Evolutionary conservation across 2,797 vertebrate species (phyloP), one percentile per base, ranked within the genome.

Genomic region (Microctenopoma lineatum): DNA sequence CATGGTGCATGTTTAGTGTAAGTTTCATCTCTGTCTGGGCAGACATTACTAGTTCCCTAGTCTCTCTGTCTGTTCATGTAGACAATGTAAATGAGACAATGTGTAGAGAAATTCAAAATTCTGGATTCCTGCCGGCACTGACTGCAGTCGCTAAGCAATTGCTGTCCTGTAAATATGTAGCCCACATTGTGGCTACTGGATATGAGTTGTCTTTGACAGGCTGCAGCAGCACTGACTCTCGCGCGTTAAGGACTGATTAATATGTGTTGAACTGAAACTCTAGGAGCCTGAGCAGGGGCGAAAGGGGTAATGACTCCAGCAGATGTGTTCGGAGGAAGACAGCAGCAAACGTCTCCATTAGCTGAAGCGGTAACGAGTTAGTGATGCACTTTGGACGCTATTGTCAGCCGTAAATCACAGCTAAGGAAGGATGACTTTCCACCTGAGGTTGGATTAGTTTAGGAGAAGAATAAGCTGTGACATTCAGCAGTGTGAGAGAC

Each of bases 391-490:
- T 32, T 61, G 63, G 29, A 83, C 75, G 25, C 84, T 71, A 87
- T 67, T 78, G 77, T 70, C 68, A 63, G 57, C 72, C 14, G 73
- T 89, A 84, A 88, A 90, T 92, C 86, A 84, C 80, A 62, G 84
- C 84, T 73, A 79, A 73, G 59, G 41, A 50, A 70, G 42, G 69
- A 57, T 39, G 62, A 75, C 72, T 65, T 86, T 76, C 51, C 61
- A 57, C 66, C 76, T 75, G 52, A 61, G 78, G 65, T 82, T 70
- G 57, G 55, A 71, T 83, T 59, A 62, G 77, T 81, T 83, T 79
- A 83, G 84, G 66, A 74, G 47, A 50, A 66, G 41, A 81, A 66
- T 57, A 32, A 60, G 62, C 59, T 66, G 25, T 77, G 84, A 77
- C 81, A 74, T 84, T 77, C 77, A 73, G 72, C 64, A 63, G 53